These are phyloP conservation scores for Dasyornis broadbenti DNA, from an alignment of 2,113 vertebrate species.

Conservation along the genomic window DNA sequence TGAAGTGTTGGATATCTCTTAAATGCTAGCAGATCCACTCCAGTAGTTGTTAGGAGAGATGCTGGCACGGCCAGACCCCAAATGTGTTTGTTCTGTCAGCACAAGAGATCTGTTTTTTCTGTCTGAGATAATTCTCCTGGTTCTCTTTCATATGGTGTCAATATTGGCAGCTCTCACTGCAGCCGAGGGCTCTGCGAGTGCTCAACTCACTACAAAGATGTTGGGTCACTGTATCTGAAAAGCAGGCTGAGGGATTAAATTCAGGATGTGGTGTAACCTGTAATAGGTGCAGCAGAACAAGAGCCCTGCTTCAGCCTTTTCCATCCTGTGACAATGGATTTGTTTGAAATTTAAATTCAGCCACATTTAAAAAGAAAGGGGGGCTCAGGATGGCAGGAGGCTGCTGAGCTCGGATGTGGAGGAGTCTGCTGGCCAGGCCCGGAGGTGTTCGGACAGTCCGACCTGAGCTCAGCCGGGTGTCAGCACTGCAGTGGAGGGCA, in stretches of 20 bases:
- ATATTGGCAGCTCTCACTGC: neutral
- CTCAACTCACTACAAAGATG: neutral
- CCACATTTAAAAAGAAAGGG: neutral
- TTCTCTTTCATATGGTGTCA: neutral
- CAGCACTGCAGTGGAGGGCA: neutral
- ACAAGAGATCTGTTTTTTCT: neutral
- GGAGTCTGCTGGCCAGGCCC: neutral
- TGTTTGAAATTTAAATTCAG: neutral
- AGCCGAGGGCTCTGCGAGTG: neutral
- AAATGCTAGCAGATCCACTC: neutral
- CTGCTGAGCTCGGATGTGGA: neutral
- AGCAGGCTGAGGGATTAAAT: neutral
- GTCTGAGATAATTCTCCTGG: neutral
- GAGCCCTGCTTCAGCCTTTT: neutral
- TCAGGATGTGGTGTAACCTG: neutral
- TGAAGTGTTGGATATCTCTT: neutral
- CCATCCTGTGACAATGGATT: neutral
- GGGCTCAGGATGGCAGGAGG: neutral
- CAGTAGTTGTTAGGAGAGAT: neutral
- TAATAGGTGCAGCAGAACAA: neutral
- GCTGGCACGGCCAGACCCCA: neutral
- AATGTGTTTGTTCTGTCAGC: neutral
- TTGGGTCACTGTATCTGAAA: neutral
- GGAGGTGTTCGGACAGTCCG: neutral
- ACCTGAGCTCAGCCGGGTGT: neutral